These are phyloP conservation scores for Saxicola maurus DNA, from an alignment of 2,797 vertebrate species.

Conservation along the genomic window DNA sequence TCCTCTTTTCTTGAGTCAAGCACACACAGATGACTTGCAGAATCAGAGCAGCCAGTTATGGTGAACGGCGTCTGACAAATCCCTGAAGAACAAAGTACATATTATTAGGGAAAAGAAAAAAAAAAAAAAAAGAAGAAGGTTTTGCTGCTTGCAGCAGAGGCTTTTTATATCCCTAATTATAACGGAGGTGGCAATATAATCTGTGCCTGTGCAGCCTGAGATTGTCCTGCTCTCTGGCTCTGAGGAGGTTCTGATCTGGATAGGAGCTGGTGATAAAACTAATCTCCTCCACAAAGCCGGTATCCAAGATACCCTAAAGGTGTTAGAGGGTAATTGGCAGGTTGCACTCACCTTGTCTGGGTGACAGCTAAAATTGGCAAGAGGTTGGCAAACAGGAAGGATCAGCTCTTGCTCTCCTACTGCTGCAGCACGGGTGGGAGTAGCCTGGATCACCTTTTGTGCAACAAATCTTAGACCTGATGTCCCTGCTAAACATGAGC, in stretches of 20 bases:
- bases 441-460: not conserved
- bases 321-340: not conserved
- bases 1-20: not conserved
- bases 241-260: not conserved
- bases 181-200: not conserved
- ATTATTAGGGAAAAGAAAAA: not conserved
- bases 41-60: not conserved
- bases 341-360: not conserved
- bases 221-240: not conserved
- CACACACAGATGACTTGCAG: not conserved
- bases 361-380: not conserved
- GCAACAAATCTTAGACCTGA: not conserved
- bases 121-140: not conserved
- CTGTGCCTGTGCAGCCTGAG: not conserved
- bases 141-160: not conserved
- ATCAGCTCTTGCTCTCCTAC: not conserved
- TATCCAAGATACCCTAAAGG: conserved; percentile 2
- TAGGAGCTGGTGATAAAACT: not conserved
- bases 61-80: not conserved
- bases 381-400: not conserved
- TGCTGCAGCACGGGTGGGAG: not conserved
- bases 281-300: not conserved
- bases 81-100: not conserved
- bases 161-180: conserved; percentile 18
- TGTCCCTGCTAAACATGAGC: not conserved